phyloP scores from a whole-genome alignment of 64 coral and sea anemone genomes.

The Catalaphyllia jardinei region DNA sequence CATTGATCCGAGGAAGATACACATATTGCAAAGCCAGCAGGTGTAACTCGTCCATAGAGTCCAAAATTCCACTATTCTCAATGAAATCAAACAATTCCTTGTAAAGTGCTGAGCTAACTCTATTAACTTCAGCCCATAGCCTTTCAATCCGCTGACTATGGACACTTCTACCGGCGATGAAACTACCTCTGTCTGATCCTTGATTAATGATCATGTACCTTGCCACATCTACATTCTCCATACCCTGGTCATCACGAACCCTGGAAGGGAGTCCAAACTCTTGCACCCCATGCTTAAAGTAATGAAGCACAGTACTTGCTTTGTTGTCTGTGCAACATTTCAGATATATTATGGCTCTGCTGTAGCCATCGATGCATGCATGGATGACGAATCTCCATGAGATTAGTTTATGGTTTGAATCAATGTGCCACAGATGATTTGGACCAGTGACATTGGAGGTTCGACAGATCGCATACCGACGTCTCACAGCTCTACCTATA shows the following conservation, averaged over 20 bases:
- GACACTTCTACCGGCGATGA: constrained; percentile 42
- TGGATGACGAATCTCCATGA: constrained; percentile 45
- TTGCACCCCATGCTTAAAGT: constrained; percentile 38
- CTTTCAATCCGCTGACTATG: constrained; percentile 54
- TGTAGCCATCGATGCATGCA: constrained; percentile 55
- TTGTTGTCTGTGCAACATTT: constrained; percentile 50
- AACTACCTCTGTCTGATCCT: constrained; percentile 28
- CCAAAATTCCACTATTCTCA: constrained; percentile 23
- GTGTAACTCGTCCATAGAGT: constrained; percentile 4
- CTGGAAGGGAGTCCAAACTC: constrained; percentile 47
- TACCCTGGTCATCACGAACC: constrained; percentile 38
- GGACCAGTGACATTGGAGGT: constrained; percentile 25
- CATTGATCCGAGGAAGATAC: no score
- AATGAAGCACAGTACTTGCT: constrained; percentile 32
- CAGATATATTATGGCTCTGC: constrained; percentile 31
- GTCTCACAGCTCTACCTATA: constrained; percentile 47
- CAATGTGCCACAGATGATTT: constrained; percentile 44
- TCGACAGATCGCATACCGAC: constrained; percentile 49
- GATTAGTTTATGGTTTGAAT: constrained; percentile 34
- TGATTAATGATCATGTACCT: constrained; percentile 34
- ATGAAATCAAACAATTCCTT: constrained; percentile 45
- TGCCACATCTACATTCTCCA: constrained; percentile 53
- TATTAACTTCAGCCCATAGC: constrained; percentile 43
- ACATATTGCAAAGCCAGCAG: no score
- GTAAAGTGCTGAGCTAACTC: constrained; percentile 22